Evolutionary conservation across 2,888 invertebrate genomes (phyloP).

Genomic region (Trichogramma evanescens): DNA sequence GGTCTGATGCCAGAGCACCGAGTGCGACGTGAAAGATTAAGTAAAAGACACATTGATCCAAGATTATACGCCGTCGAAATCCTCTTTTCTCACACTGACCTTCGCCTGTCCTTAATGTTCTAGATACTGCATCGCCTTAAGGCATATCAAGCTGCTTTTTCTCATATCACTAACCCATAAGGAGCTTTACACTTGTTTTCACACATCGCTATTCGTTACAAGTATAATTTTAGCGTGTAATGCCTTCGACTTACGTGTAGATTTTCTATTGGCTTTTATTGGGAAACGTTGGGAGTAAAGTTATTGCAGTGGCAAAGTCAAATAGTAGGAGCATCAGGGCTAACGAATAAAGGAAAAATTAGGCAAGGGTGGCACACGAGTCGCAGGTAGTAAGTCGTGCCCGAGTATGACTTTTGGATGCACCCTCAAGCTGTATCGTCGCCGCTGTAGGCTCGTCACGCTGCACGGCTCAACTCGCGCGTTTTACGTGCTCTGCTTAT

Average conservation of each 20-base stretch:
- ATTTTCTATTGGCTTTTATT: too few relatives aligned
- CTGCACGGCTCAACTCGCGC: too few relatives aligned
- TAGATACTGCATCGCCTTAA: constrained; percentile 20
- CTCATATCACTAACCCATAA: background rate
- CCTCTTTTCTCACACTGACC: constrained; percentile 37
- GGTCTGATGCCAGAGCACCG: background rate
- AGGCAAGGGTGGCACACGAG: too few relatives aligned
- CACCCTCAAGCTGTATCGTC: too few relatives aligned
- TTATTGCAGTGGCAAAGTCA: too few relatives aligned
- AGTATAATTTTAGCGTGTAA: background rate
- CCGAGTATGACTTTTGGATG: too few relatives aligned
- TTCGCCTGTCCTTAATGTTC: constrained; percentile 21
- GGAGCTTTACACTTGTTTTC: constrained; percentile 29
- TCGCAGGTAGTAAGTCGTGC: too few relatives aligned
- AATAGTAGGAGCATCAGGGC: too few relatives aligned
- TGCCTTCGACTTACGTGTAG: background rate
- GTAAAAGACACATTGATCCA: constrained; percentile 36
- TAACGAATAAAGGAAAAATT: too few relatives aligned
- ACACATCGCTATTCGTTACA: constrained; percentile 13
- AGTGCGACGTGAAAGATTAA: constrained; percentile 23
- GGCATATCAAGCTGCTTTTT: background rate
- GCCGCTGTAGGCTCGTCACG: too few relatives aligned
- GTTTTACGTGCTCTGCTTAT: too few relatives aligned
- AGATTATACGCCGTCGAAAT: constrained; percentile 41
- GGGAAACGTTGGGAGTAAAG: too few relatives aligned